Conservation (phyloP, 2,888 invertebrate species). For the Yponomeuta plumbellus region DNA sequence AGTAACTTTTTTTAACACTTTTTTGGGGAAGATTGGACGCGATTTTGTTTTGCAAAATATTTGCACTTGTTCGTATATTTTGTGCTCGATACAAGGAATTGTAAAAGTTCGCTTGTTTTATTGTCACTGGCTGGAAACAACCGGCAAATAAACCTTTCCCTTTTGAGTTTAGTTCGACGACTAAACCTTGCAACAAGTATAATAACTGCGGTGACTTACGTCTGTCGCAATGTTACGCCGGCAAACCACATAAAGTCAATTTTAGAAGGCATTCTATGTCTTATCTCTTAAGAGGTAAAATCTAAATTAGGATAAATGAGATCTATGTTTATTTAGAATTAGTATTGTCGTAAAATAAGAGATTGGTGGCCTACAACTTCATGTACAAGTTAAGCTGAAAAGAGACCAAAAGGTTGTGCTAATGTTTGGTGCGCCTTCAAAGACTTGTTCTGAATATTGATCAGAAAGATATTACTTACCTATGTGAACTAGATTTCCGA, state of each 20-base stretch:
- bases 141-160: conserved; percentile 43
- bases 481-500: conserved; percentile 4
- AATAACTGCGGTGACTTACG: conserved; percentile 64
- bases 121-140: background rate
- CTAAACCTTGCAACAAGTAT: conserved; percentile 63
- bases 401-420: background rate
- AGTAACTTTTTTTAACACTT: background rate
- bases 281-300: conserved; percentile 30
- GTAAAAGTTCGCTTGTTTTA: background rate
- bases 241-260: background rate
- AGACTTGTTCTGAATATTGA: conserved; percentile 9
- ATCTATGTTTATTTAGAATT: background rate
- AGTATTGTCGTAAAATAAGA: background rate
- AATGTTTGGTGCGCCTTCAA: background rate
- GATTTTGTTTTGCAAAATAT: background rate
- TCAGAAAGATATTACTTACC: background rate
- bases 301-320: conserved; percentile 22
- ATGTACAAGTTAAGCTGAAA: background rate
- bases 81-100: background rate
- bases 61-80: background rate
- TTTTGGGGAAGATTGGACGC: background rate
- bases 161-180: conserved; percentile 60
- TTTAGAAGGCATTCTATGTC: conserved; percentile 22
- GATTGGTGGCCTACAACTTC: background rate
- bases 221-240: conserved; percentile 52